Base-by-base conservation (phyloP, 1,140 invertebrate species). In the Scaptomyza pallida region DNA sequence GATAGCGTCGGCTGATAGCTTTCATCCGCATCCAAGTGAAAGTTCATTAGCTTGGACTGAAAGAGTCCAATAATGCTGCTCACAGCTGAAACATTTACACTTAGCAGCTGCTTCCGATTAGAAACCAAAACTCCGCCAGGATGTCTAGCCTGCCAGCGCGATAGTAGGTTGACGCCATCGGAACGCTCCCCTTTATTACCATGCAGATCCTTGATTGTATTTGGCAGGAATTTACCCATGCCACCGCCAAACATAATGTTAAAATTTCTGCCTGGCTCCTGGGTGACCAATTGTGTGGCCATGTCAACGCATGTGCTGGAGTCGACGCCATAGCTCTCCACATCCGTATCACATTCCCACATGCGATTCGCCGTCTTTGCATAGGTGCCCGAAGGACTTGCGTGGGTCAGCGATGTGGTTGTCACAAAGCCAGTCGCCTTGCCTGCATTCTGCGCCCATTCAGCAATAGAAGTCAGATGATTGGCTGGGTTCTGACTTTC, bases 381-480 rank as follows among this genome's bases (percentile, higher is more conserved):
- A 64, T 91, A 91, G 0, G 75, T 52, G 2, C 88, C 88, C 35
- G 85, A 79, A 0, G 90, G 91, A 74, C 89, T 91, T 37, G 91
- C 89, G 37, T 91, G 89, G 5, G 88, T 91, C 16, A 91, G 91
- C 0, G 74, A 75, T 0, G 90, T 91, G 23, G 90, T 91, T 2
- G 90, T 91, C 0, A 91, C 78, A 21, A 91, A 77, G 3, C 92
- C 92, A 0, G 83, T 89, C 0, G 67, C 72, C 74, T 92, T 89
- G 86, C 96, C 97, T 91, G 94, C 94, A 63, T 94, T 93, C 88
- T 97, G 96, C 0, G 96, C 96, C 97, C 97, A 98, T 71, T 95
- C 93, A 2, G 97, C 92, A 44, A 98, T 92, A 0, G 96, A 97
- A 93, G 88, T 80, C 1, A 95, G 90, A 48, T 93, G 91, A 69